Percentiles rank a stretch among this genome's conserved stretches.
Evolutionary conservation across 2,888 invertebrate genomes (phyloP).

Genomic region (Cepaea hortensis): DNA sequence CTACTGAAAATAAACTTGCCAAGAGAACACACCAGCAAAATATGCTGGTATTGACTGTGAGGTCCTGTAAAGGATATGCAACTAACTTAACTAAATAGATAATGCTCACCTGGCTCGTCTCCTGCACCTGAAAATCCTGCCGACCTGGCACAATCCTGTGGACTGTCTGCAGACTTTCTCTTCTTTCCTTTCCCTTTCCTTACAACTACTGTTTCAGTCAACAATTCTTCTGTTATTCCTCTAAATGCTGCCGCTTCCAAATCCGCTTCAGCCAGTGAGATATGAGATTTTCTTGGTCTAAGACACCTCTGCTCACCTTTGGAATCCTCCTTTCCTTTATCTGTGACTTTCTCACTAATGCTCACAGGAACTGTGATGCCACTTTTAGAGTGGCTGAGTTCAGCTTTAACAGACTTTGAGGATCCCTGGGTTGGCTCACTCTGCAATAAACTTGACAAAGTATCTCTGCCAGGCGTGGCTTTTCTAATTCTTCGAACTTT

Average conservation of each 20-base stretch:
- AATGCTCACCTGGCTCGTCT: conserved; percentile 23
- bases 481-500: conserved; percentile 31
- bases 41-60: no score
- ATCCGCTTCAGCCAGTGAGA: conserved; percentile 41
- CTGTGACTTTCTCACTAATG: conserved; percentile 10
- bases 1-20: no score
- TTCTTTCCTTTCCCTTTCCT: conserved; percentile 44
- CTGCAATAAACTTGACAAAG: conserved; percentile 11
- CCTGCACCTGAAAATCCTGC: conserved; percentile 5
- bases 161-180: conserved; percentile 23
- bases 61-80: no score
- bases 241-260: conserved; percentile 39
- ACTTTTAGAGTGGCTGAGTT: conserved; percentile 30
- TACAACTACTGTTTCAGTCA: background rate
- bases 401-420: conserved; percentile 33
- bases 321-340: conserved; percentile 38
- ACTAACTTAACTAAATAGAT: no score
- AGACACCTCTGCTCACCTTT: conserved; percentile 41
- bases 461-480: conserved; percentile 14
- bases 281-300: conserved; percentile 35
- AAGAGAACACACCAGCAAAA: no score
- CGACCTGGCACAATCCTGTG: conserved; percentile 2
- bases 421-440: conserved; percentile 31
- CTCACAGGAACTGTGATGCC: conserved; percentile 8
- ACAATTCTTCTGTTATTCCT: conserved; percentile 28